A percentile compares a stretch with the other conserved stretches of the same genome.
Conservation (phyloP, 2,797 vertebrate genomes). For the Dermochelys coriacea region DNA sequence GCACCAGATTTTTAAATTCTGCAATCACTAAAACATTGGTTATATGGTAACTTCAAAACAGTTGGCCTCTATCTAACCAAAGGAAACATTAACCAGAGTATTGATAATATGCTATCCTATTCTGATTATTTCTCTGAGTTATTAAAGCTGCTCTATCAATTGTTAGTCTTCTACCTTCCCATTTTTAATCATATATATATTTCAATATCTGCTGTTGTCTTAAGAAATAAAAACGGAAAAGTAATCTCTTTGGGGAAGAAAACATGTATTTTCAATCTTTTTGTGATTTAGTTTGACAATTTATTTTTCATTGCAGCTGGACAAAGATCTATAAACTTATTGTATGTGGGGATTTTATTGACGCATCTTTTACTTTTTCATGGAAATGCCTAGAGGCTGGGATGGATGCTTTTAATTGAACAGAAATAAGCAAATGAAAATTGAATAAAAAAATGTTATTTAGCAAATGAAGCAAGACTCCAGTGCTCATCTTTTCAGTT, state of each 20-base stretch:
- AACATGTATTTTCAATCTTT: background rate
- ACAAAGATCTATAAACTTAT: too few species aligned
- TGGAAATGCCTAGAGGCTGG: too few species aligned
- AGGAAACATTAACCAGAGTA: background rate
- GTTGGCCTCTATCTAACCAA: background rate
- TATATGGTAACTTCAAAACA: background rate
- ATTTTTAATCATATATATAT: background rate
- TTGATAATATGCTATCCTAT: background rate
- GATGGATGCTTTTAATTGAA: too few species aligned
- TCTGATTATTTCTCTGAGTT: background rate
- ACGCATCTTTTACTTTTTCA: too few species aligned
- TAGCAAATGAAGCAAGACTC: background rate
- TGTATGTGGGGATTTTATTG: too few species aligned
- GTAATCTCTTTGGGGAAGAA: background rate
- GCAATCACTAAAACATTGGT: background rate
- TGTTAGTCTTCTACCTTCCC: background rate
- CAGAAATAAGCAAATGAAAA: too few species aligned
- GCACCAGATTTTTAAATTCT: background rate
- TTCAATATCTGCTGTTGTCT: background rate
- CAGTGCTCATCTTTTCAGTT: background rate
- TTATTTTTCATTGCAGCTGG: background rate
- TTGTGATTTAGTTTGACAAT: background rate
- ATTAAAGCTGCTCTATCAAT: background rate
- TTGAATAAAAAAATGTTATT: background rate
- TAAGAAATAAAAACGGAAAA: background rate